phyloP scores from a whole-genome alignment of 92 coral and sea anemone species.

The Palythoa grandiflora region DNA sequence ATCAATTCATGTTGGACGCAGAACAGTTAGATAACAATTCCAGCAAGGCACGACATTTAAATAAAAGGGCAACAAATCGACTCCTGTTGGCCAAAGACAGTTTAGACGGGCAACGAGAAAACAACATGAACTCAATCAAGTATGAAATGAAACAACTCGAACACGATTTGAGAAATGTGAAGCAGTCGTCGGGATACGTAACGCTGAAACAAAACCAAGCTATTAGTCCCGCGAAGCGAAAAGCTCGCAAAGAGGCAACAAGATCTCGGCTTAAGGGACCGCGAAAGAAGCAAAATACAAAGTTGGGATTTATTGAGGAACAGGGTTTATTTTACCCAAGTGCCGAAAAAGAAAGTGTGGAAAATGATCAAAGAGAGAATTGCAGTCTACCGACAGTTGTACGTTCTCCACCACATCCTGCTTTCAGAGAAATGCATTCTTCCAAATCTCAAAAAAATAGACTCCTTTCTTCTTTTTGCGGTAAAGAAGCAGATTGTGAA shows the following conservation, averaged over 20 bases:
- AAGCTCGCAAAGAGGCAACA: constrained; percentile 26
- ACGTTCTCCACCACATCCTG: background rate
- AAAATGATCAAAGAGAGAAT: background rate
- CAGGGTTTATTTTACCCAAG: background rate
- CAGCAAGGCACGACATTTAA: constrained; percentile 74
- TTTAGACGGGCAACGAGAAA: constrained; percentile 62
- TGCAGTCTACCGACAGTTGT: background rate
- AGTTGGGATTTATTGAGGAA: background rate
- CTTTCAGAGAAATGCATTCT: background rate
- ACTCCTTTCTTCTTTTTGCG: background rate
- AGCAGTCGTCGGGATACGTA: constrained; percentile 80
- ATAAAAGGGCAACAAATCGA: constrained; percentile 80
- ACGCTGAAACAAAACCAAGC: background rate
- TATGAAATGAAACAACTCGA: constrained; percentile 87
- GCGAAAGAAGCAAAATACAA: constrained; percentile 22
- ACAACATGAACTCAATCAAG: constrained; percentile 73
- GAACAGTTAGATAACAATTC: constrained; percentile 79
- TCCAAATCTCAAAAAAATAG: background rate
- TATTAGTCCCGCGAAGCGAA: constrained; percentile 21
- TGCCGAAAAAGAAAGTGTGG: background rate
- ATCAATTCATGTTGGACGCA: constrained; percentile 62
- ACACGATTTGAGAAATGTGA: constrained; percentile 80
- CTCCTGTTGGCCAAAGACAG: constrained; percentile 66
- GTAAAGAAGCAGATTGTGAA: constrained; percentile 26
- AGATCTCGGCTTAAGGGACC: constrained; percentile 12